Base-by-base conservation (phyloP, 2,113 vertebrate species). In the Etheostoma spectabile region DNA sequence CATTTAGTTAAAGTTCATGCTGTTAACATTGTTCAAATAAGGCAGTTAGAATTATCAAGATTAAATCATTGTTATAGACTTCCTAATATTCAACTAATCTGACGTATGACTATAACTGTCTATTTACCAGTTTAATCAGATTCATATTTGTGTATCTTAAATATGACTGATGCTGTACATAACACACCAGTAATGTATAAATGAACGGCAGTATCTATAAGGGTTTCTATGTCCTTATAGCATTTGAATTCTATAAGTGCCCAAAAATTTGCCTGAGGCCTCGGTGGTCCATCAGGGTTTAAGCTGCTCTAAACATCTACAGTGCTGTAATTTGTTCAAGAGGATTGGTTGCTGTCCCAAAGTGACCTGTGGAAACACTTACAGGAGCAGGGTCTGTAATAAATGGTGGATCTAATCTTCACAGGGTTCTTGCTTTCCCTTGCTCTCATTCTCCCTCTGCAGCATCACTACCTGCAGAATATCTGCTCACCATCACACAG, bases 301-400 rank as follows among this genome's bases (percentile, higher is more conserved):
- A 22, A 64, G 22, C 80, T 52, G 24, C 61, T 78, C 12, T 59
- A 42, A 80, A 72, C 72, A 87, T 73, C 73, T 57, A 42, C 38
- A 42, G 38, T 42, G 38, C 38, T 42, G 10, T 42, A 19, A 77
- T 84, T 82, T 80, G 55, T 77, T 84, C 24, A 63, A 59, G 51
- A 79, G n/a, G 69, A 82, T 79, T 79, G 66, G 81, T 74, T 85
- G 51, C 63, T 46, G 82, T 83, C 61, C 49, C 66, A 70, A 24
- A 30, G 79, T 84, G 77, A 84, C 70, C 83, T 74, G 74, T 82
- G 72, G 57, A 71, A 74, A 59, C 67, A 22, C 69, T 12, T 49
- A 77, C 57, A 81, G 66, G 38, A 52, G 63, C 78, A 51, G 33
- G 27, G 45, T 66, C 77, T 75, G 27, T 80, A 62, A 69, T 57